Evolutionary conservation across 2,888 invertebrate species (phyloP), one percentile per base, ranked within the genome.

Genomic region (Keiferia lycopersicella): DNA sequence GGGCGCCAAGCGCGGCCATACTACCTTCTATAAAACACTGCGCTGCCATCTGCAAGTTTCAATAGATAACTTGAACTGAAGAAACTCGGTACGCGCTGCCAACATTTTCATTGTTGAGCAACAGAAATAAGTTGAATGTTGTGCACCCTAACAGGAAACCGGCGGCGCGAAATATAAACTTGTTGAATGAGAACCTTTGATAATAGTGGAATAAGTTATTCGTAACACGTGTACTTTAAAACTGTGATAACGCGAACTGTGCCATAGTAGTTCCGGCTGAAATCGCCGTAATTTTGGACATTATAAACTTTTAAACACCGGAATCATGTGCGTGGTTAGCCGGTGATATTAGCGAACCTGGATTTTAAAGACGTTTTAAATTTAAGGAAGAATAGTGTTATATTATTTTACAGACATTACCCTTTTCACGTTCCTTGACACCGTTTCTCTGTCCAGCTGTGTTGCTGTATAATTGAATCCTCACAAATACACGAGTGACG

Each of bases 41-140:
- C 87, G 84, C 89, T 85, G 91, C 90, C 91, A 89, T 91, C 91
- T 91, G 86, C 88, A 87, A 86, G 91, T 89, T 90, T 88, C 86
- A 90, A 91, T 91, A 87, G 87, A 86, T 86, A 91, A 91, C 91
- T 88, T 84, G 88, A 84, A 79, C 86, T 83, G 84, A 85, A 82
- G 78, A 83, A 56, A 86, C 80, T 81, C 83, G 80, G 84, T 84
- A 78, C 88, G 86, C 83, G 88, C 81, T 87, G 79, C 83, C 83
- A 89, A 88, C 85, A 84, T 84, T 82, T 79, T 73, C 78, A 74
- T 76, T 75, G 77, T 79, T 76, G 78, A 78, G 73, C 76, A 73
- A 65, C 75, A 57, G 62, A 45, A 64, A 77, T 79, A 78, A 82
- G 73, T 78, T 84, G 80, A 80, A 86, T 86, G 83, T 88, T 84